These are phyloP conservation scores for Globia sparganii DNA, from an alignment of 2,888 invertebrate species.

Conservation along the genomic window DNA sequence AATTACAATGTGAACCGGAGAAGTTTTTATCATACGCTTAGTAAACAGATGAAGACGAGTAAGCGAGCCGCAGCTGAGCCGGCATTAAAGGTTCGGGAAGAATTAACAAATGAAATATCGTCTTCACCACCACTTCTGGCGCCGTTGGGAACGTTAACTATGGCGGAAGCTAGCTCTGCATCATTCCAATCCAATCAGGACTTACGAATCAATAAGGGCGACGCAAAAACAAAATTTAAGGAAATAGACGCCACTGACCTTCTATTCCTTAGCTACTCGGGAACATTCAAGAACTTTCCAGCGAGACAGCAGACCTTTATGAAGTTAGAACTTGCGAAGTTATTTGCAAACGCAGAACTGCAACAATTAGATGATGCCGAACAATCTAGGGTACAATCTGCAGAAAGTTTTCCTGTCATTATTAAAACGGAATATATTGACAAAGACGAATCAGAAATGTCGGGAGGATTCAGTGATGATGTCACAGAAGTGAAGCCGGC, in stretches of 20 bases:
- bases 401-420: conserved; percentile 22
- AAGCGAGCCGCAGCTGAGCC: background rate
- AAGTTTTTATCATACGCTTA: conserved; percentile 1
- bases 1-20: conserved; percentile 53
- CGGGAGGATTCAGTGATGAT: conserved; percentile 12
- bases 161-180: conserved; percentile 6
- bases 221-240: conserved; percentile 5
- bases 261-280: conserved; percentile 67
- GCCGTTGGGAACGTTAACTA: conserved; percentile 24
- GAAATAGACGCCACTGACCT: conserved; percentile 65
- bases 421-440: conserved; percentile 44
- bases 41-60: background rate
- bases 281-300: conserved; percentile 66
- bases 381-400: background rate
- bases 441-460: conserved; percentile 2
- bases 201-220: conserved; percentile 3
- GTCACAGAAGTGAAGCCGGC: background rate
- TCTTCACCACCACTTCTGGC: conserved; percentile 43
- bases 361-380: conserved; percentile 36
- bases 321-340: conserved; percentile 69
- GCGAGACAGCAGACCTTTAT: conserved; percentile 59
- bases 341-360: conserved; percentile 67
- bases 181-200: conserved; percentile 26
- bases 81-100: conserved; percentile 13
- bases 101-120: conserved; percentile 17